A percentile compares a stretch with the other conserved stretches of the same genome.
Conservation (phyloP, 1,140 invertebrate genomes). For the Dendrolimus kikuchii region DNA sequence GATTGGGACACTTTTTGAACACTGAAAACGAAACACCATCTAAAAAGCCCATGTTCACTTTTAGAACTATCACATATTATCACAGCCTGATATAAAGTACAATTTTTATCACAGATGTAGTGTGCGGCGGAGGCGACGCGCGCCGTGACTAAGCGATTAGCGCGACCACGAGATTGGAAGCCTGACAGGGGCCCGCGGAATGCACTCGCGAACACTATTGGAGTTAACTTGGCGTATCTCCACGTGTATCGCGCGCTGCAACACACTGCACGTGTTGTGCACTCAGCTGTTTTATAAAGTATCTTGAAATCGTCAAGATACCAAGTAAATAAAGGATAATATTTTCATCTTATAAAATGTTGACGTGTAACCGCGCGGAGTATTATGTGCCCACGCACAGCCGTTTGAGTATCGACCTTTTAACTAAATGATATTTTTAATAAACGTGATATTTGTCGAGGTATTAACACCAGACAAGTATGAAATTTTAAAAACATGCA, state of each 20-base stretch:
- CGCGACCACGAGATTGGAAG: slow-evolving; percentile 24
- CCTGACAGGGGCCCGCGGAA: slow-evolving; percentile 15
- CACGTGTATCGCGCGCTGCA: slow-evolving; percentile 28
- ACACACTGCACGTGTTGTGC: slow-evolving; percentile 16
- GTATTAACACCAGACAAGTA: too few species aligned
- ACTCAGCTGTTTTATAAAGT: background rate
- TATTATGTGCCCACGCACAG: too few species aligned
- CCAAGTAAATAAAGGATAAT: too few species aligned
- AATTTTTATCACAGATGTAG: slow-evolving; percentile 36
- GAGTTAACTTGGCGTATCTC: slow-evolving; percentile 9
- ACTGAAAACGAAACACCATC: slow-evolving; percentile 49
- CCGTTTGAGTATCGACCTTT: too few species aligned
- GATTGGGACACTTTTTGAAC: slow-evolving; percentile 59
- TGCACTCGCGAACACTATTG: slow-evolving; percentile 4
- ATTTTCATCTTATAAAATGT: too few species aligned
- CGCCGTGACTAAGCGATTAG: slow-evolving; percentile 56
- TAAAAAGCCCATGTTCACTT: slow-evolving; percentile 48
- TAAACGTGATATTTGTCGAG: too few species aligned
- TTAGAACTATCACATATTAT: slow-evolving; percentile 41
- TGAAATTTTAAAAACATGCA: too few species aligned
- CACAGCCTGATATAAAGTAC: slow-evolving; percentile 25
- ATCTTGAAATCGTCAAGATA: too few species aligned
- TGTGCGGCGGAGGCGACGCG: slow-evolving; percentile 34
- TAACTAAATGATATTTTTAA: too few species aligned
- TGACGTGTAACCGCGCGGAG: too few species aligned